Evolutionary conservation across 2,797 vertebrate genomes (phyloP), one percentile per base, ranked within the genome.

Genomic region (Malacoraja senta): DNA sequence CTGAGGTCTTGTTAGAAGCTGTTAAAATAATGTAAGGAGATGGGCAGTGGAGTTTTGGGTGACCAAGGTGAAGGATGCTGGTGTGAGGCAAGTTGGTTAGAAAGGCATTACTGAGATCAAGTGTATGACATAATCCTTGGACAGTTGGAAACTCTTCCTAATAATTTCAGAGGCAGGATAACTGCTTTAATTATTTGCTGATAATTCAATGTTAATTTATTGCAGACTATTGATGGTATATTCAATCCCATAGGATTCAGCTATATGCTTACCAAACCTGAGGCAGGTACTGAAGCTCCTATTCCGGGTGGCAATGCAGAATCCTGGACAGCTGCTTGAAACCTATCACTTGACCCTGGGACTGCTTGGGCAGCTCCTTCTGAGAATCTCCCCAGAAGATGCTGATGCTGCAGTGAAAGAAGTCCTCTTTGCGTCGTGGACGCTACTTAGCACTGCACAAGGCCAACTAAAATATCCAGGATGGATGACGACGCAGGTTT

Each of bases 311-410:
- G 98, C 99, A 93, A 97, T 99, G 95, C 98, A 98, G 94, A 99
- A 99, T 0, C 98, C 97, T 0, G 98, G 98, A 93, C 99, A 98
- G 94, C 96, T 99, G 71, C 99, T 99, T n/a, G 98, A 99, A 95
- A 98, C 98, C 32, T 99, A 97, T 79, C 98, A 99, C 95, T 97
- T 99, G 94, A 99, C 98, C 0, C 94, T 99, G 94, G 99, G 99
- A 1, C 98, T 99, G 29, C 96, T 99, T 53, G 99, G 98, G 53
- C 98, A 99, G 95, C 95, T 99, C 93, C 96, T 99, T 94, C 95
- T 98, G 80, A 96, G 98, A 86, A 98, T 99, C 93, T 95, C 95
- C 29, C 98, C 99, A 0, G 93, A 94, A 6, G 97, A 98, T 95
- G 98, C 98, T 0, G 99, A 99, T 68, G 93, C 96, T 0, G 98